Conservation (phyloP, 2,113 vertebrate species). For the Balaeniceps rex region DNA sequence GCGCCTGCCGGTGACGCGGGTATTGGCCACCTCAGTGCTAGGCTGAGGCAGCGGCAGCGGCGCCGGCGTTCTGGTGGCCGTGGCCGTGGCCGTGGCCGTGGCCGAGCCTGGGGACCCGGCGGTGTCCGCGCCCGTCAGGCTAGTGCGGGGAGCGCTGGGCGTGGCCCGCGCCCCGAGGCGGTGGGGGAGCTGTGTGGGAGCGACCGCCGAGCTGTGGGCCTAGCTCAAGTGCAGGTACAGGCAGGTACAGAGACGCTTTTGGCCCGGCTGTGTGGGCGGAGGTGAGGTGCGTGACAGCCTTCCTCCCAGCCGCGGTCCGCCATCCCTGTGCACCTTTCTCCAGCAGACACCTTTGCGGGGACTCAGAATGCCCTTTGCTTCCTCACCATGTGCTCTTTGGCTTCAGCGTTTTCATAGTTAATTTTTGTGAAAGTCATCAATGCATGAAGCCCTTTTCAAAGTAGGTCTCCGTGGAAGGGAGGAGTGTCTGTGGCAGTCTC, state of each 20-base stretch:
- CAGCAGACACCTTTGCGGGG: neutral
- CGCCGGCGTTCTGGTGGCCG: too few relatives aligned
- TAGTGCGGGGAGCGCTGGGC: neutral
- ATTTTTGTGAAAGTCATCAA: neutral
- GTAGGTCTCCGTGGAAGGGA: too few relatives aligned
- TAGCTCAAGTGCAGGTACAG: neutral
- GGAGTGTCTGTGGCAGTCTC: too few relatives aligned
- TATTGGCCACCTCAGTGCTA: accelerated
- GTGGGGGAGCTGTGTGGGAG: neutral
- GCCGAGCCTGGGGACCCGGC: accelerated
- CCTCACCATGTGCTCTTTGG: neutral
- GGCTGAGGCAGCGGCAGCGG: too few relatives aligned
- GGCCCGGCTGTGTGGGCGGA: neutral
- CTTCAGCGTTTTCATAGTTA: neutral
- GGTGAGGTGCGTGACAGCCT: neutral
- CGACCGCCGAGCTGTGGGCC: neutral
- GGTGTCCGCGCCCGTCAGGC: neutral
- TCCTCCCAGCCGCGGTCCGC: neutral
- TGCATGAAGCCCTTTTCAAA: neutral
- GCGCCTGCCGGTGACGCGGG: accelerated
- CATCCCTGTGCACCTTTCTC: neutral
- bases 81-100: accelerated
- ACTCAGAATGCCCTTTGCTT: neutral
- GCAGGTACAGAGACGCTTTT: neutral
- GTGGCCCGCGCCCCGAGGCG: too few relatives aligned